Percentiles rank a stretch among this genome's conserved stretches.
These are phyloP conservation scores for Hafferia zeledoni DNA, from an alignment of 2,797 vertebrate species.

Conservation along the genomic window DNA sequence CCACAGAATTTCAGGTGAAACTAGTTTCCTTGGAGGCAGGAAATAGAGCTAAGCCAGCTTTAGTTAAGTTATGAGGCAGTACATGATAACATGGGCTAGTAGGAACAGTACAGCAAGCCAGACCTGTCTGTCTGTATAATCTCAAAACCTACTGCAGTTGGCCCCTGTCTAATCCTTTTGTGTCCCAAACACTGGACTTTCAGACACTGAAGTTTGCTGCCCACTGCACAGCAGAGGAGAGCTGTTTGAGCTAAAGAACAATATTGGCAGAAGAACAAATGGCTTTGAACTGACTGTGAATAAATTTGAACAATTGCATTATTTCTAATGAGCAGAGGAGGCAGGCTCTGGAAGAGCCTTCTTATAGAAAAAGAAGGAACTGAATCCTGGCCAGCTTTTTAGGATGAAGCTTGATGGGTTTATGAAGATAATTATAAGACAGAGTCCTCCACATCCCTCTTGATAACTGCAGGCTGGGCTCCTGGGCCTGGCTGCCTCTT, in stretches of 20 bases:
- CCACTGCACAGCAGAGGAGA: background rate
- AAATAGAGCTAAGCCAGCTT: background rate
- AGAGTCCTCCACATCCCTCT: background rate
- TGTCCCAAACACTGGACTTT: background rate
- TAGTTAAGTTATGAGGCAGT: background rate
- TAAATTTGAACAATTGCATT: slow-evolving; percentile 52
- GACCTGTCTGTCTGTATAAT: background rate
- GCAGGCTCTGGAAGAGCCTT: background rate
- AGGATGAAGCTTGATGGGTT: slow-evolving; percentile 26
- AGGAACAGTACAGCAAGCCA: background rate
- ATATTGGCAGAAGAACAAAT: slow-evolving; percentile 49
- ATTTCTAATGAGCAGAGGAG: slow-evolving; percentile 25
- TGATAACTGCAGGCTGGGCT: background rate
- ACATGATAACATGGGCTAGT: background rate
- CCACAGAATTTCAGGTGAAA: background rate
- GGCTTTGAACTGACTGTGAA: slow-evolving; percentile 44
- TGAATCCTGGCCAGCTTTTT: slow-evolving; percentile 15
- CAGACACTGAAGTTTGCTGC: background rate
- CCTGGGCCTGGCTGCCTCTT: background rate
- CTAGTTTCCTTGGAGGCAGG: background rate
- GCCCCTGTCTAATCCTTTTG: background rate
- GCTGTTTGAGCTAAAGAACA: slow-evolving; percentile 27
- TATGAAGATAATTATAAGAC: slow-evolving; percentile 22
- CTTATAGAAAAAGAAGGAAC: slow-evolving; percentile 24
- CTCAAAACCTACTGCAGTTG: background rate